Evolutionary conservation across 2,113 vertebrate species (phyloP), one percentile per base, ranked within the genome.

Genomic region (Sakesphorus luctuosus): DNA sequence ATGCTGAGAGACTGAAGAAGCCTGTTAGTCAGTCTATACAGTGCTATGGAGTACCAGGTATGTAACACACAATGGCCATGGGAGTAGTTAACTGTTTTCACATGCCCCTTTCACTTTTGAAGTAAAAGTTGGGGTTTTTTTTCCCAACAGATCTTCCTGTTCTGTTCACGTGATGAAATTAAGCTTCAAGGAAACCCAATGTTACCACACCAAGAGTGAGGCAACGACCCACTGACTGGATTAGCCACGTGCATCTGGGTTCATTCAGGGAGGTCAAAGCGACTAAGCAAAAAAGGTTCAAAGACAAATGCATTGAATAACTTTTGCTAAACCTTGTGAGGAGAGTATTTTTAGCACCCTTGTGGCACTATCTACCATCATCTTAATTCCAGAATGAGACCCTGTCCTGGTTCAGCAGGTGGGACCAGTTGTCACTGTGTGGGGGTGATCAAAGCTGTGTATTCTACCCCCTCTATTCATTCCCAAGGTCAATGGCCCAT

Each of bases 11-110:
- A 66, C 0, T 74, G 50, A 38, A 91, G 59, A 77, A 76, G 29
- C 25, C 72, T n/a, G 10, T 12, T 25, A 59, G 35, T 18, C 62
- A 61, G n/a, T 13, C 33, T 10, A 20, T 53, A 12, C 3, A 38
- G 20, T 5, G 33, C 71, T 33, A 7, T 0, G 0, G 36, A 63
- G 24, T 11, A 28, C 50, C 18, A 6, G 2, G 26, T 33, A 18
- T 36, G 47, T 47, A 63, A 55, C 44, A 61, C 49, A 61, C 38
- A 56, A 28, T 6, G 44, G 49, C 40, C 18, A 4, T 31, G 26
- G 46, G n/a, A 92, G 31, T 6, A 61, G 44, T 0, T 6, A 76
- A 73, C 26, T 52, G 33, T 44, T 72, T 52, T 71, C 50, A 66
- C 5, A 28, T 23, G 11, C 13, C 38, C 56, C 49, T 76, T 84